Conservation (phyloP, 92 coral and sea anemone genomes). For the Actinostola sp. region DNA sequence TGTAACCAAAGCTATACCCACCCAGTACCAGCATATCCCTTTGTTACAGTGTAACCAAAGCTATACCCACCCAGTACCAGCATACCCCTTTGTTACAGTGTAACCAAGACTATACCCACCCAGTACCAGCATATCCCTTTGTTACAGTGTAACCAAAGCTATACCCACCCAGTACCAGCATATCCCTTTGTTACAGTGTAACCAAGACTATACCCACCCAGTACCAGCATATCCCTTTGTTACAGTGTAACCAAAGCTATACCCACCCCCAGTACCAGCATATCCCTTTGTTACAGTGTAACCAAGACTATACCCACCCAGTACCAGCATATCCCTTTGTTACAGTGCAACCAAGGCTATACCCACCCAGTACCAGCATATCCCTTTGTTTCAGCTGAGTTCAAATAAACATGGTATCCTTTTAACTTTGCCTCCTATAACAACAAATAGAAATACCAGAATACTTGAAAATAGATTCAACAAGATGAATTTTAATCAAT, state of each 20-base stretch:
- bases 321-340: too few species aligned
- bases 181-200: too few species aligned
- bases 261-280: not conserved
- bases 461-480: too few species aligned
- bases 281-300: not conserved
- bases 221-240: too few species aligned
- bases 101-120: not conserved
- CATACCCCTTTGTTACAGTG: too few species aligned
- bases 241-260: not conserved
- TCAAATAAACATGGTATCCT: constrained; percentile 89
- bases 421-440: constrained; percentile 70
- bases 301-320: too few species aligned
- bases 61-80: not conserved
- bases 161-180: too few species aligned
- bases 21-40: too few species aligned
- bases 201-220: not conserved
- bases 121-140: not conserved
- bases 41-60: too few species aligned
- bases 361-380: constrained; percentile 66
- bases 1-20: too few species aligned
- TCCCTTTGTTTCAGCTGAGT: constrained; percentile 83
- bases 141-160: not conserved
- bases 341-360: too few species aligned
- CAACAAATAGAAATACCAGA: not conserved
- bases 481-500: too few species aligned